These are phyloP conservation scores for Cygnus atratus DNA, from an alignment of 2,113 vertebrate species.

Conservation along the genomic window DNA sequence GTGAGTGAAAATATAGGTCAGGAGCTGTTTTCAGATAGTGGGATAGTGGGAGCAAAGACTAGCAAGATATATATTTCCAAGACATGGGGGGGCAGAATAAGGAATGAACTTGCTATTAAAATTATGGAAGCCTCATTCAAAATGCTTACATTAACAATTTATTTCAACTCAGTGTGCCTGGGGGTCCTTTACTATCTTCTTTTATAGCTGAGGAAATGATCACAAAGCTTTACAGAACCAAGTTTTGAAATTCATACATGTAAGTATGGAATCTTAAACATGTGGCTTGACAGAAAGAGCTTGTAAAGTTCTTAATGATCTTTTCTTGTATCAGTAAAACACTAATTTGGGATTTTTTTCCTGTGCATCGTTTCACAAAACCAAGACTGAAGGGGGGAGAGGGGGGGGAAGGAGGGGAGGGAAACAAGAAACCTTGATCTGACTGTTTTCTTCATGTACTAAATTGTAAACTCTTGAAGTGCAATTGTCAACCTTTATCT, in stretches of 20 bases:
- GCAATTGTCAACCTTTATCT: background rate
- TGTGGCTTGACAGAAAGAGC: background rate
- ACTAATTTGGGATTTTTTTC: background rate
- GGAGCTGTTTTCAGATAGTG: background rate
- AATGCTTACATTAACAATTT: constrained; percentile 14
- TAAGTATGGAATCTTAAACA: background rate
- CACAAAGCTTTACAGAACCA: background rate
- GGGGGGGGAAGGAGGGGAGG: rapidly evolving
- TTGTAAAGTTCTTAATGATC: background rate
- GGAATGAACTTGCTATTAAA: background rate
- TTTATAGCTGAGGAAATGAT: background rate
- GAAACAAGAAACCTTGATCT: background rate
- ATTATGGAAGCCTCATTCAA: background rate
- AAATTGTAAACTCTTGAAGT: background rate
- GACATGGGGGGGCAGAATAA: background rate
- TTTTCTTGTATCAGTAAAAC: background rate
- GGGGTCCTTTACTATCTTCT: background rate
- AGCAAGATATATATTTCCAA: background rate
- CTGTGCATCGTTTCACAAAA: background rate
- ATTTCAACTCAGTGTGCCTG: background rate
- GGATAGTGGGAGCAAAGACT: background rate
- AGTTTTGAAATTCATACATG: background rate
- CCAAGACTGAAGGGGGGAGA: background rate
- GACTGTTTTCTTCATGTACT: background rate
- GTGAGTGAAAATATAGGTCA: background rate